Evolutionary conservation across 2,888 invertebrate genomes (phyloP), one percentile per base, ranked within the genome.

Genomic region (Nymphalis urticae): DNA sequence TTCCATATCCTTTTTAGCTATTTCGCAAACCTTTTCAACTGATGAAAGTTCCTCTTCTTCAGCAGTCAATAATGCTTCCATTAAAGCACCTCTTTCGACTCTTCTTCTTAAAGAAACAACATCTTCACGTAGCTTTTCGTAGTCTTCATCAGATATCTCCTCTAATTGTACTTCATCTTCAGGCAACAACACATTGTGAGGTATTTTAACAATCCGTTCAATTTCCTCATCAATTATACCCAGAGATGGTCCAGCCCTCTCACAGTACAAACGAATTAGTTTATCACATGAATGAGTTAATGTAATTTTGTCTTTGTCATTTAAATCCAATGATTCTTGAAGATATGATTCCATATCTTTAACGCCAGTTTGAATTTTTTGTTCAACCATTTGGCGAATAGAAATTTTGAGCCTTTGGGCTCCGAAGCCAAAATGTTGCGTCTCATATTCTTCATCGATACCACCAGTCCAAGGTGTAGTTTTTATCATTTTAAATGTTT

Each of bases 381-480:
- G 85, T 76, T 91, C 88, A 2, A 92, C 83, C 89, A 93, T 89
- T 82, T 89, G 85, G 19, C 91, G 84, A 42, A 92, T 81, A 4
- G 93, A 84, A 60, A 91, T 89, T 86, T 91, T 88, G 1, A 93
- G 77, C 16, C 89, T 82, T 77, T 92, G 92, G 7, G 89, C 79
- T 24, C 93, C 93, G 73, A 93, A 93, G 62, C 92, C 91, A 64
- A 92, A 93, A 73, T 88, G 89, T 74, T 93, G 92, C 0, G 92
- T 92, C 77, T 92, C 90, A 73, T 92, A 92, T 82, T 93, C 93
- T 81, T 93, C 92, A 3, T 89, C 85, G 19, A 84, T 84, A 16
- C 92, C 92, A 58, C 92, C 92, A 32, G 73, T 78, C 92, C 92
- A 92, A 9, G 81, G 79, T 62, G 80, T 75, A 10, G 82, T 83